Percentiles rank a stretch among this genome's conserved stretches.
These are phyloP conservation scores for Hirtodrosophila trivittata DNA, from an alignment of 2,888 invertebrate genomes.

Conservation along the genomic window DNA sequence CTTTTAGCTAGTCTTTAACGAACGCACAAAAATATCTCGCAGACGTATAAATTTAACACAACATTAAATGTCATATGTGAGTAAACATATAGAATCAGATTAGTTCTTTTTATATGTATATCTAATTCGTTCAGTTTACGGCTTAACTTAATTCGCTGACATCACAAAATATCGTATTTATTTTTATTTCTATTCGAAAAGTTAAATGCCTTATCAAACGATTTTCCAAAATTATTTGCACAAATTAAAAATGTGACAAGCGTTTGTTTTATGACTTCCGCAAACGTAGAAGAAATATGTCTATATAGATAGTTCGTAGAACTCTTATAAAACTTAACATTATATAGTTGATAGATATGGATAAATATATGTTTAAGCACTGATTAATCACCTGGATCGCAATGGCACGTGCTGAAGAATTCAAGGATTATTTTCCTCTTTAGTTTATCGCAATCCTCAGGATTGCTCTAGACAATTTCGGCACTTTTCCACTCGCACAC, in stretches of 20 bases:
- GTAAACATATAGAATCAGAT: background rate
- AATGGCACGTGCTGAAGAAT: conserved; percentile 83
- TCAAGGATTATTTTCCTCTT: conserved; percentile 58
- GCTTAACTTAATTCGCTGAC: conserved; percentile 14
- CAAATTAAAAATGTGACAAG: conserved; percentile 39
- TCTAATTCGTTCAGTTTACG: background rate
- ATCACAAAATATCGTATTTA: background rate
- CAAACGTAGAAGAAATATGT: too few relatives aligned
- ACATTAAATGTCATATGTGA: background rate
- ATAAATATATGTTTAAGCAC: background rate
- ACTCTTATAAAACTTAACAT: too few relatives aligned
- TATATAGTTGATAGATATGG: background rate
- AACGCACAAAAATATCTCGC: too few relatives aligned
- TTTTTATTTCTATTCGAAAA: conserved; percentile 1
- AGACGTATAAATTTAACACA: too few relatives aligned
- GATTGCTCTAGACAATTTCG: conserved; percentile 25
- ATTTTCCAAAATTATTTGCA: conserved; percentile 21
- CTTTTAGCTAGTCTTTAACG: too few relatives aligned
- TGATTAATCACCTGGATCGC: conserved; percentile 82
- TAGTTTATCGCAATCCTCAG: conserved; percentile 47
- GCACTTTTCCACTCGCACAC: conserved; percentile 11
- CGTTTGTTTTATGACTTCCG: conserved; percentile 42
- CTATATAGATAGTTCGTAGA: too few relatives aligned
- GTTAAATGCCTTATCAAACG: conserved; percentile 1
- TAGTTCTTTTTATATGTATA: background rate